Evolutionary conservation across 1,140 invertebrate species (phyloP).

Genomic region (Trypoxylus dichotomus): DNA sequence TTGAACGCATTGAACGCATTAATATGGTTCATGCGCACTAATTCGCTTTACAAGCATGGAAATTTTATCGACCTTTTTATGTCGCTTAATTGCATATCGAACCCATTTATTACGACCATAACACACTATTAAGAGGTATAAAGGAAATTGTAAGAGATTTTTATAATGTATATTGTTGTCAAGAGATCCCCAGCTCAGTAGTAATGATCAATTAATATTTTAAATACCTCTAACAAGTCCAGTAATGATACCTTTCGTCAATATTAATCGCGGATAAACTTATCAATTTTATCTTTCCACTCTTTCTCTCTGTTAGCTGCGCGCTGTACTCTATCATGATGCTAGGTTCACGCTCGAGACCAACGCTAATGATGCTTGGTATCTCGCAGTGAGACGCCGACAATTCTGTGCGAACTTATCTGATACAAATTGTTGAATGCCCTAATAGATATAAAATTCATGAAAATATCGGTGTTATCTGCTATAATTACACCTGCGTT

Average conservation of each 20-base stretch:
- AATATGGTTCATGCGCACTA: constrained; percentile 1
- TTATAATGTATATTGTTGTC: constrained; percentile 29
- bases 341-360: background rate
- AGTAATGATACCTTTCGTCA: constrained; percentile 27
- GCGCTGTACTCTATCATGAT: background rate
- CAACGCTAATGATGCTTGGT: background rate
- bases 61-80: constrained; percentile 28
- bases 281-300: constrained; percentile 26
- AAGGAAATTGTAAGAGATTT: constrained; percentile 29
- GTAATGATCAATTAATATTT: constrained; percentile 30
- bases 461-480: background rate
- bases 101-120: constrained; percentile 18
- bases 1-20: background rate
- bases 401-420: background rate
- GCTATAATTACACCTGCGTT: background rate
- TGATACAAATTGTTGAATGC: background rate
- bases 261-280: constrained; percentile 29
- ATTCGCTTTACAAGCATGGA: constrained; percentile 23
- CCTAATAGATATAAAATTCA: background rate
- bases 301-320: background rate
- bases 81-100: constrained; percentile 25
- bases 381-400: background rate
- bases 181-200: constrained; percentile 21
- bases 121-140: constrained; percentile 30
- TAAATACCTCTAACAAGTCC: constrained; percentile 26